Evolutionary conservation across 2,797 vertebrate species (phyloP).

Genomic region (Microcaecilia unicolor): DNA sequence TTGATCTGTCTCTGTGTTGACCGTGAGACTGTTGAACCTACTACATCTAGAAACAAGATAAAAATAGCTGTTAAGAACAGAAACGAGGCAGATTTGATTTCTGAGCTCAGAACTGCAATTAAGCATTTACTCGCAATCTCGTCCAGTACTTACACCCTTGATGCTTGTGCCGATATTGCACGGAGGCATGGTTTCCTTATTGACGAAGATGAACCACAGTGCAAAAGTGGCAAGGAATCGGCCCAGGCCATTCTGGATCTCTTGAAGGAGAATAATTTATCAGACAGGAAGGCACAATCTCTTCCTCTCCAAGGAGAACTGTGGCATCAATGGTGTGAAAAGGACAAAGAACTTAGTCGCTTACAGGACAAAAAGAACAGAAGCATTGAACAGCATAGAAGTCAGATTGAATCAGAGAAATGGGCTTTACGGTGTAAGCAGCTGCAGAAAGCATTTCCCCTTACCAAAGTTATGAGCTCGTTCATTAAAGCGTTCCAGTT

Average conservation of each 20-base stretch:
- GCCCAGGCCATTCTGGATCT: background rate
- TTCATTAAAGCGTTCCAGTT: conserved; percentile 20
- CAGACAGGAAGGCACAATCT: conserved; percentile 31
- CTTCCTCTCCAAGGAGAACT: conserved; percentile 44
- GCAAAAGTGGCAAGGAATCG: conserved; percentile 17
- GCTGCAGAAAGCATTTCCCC: background rate
- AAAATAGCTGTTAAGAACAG: conserved; percentile 45
- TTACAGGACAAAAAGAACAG: conserved; percentile 24
- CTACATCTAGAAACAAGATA: background rate
- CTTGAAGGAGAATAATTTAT: conserved; percentile 10
- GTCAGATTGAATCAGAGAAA: conserved; percentile 15
- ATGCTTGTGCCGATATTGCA: conserved; percentile 4
- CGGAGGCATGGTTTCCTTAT: conserved; percentile 16
- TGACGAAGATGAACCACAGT: conserved; percentile 37
- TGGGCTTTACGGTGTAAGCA: conserved; percentile 15
- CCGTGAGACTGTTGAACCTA: background rate
- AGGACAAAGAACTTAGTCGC: conserved; percentile 37
- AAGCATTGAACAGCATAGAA: conserved; percentile 35
- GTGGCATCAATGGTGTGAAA: conserved; percentile 48
- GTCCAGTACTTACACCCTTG: conserved; percentile 17
- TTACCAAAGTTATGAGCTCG: conserved; percentile 21
- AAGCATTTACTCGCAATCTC: conserved; percentile 15
- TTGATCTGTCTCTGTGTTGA: conserved; percentile 48
- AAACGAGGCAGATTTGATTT: conserved; percentile 39
- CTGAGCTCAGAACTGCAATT: conserved; percentile 27